Evolutionary conservation across 2,113 vertebrate species (phyloP).

Genomic region (Myiopsitta monachus): DNA sequence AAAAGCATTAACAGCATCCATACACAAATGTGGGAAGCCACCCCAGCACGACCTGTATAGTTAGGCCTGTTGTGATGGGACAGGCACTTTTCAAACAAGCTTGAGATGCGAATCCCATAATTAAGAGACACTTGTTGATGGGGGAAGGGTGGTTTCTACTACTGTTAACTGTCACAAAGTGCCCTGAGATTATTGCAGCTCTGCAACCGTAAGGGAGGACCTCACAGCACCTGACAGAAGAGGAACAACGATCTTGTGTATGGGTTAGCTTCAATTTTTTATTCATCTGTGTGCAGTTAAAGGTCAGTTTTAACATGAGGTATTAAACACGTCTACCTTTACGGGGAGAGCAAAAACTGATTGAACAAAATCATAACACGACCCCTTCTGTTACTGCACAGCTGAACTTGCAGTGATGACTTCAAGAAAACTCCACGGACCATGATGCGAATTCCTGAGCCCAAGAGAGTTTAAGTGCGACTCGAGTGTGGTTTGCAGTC

Average conservation of each 20-base stretch:
- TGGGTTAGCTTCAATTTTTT: neutral
- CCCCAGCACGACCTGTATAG: neutral
- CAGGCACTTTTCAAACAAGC: neutral
- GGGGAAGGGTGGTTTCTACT: neutral
- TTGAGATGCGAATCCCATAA: neutral
- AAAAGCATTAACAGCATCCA: neutral
- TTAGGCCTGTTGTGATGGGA: neutral
- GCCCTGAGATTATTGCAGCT: neutral
- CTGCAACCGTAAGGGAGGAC: neutral
- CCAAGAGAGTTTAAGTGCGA: neutral
- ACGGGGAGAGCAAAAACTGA: neutral
- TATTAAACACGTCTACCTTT: neutral
- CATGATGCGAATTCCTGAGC: neutral
- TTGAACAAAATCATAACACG: neutral
- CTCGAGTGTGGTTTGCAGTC: neutral
- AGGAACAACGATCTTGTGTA: neutral
- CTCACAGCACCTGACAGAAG: neutral
- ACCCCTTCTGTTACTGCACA: neutral
- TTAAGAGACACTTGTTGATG: neutral
- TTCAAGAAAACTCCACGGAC: neutral
- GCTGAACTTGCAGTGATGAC: neutral
- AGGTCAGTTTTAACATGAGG: neutral
- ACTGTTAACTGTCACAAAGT: neutral
- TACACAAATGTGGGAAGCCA: accelerated
- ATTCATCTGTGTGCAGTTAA: neutral